Conservation (phyloP, 2,113 vertebrate genomes). For the Oreochromis aureus region DNA sequence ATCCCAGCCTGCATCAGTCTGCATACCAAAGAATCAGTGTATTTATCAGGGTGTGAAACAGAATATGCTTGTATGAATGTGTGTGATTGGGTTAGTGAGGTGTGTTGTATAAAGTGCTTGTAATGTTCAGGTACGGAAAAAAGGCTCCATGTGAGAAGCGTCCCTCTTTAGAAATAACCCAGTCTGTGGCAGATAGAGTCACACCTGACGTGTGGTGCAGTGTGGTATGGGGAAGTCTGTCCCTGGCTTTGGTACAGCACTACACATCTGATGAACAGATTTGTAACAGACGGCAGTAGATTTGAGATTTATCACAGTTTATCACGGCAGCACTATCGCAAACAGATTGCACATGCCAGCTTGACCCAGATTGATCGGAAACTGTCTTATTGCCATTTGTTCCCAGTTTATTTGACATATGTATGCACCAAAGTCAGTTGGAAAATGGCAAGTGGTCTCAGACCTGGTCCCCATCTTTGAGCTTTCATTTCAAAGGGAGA, state of each 20-base stretch:
- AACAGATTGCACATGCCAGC: not conserved
- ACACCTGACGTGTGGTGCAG: not conserved
- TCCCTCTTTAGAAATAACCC: not conserved
- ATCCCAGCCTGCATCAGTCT: not conserved
- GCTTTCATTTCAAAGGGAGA: not conserved
- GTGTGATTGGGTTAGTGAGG: not conserved
- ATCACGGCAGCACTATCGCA: not conserved
- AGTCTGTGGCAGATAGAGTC: not conserved
- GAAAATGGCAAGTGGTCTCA: not conserved
- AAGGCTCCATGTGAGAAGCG: not conserved
- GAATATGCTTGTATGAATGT: not conserved
- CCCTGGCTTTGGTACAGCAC: not conserved
- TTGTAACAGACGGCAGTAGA: not conserved
- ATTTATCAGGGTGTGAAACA: not conserved
- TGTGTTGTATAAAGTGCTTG: not conserved
- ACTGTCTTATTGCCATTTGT: not conserved
- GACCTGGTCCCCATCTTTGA: not conserved
- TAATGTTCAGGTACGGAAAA: not conserved
- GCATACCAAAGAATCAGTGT: not conserved
- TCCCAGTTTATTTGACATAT: not conserved
- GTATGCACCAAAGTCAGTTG: not conserved
- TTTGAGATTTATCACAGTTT: not conserved
- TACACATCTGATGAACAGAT: not conserved
- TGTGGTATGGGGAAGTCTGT: not conserved
- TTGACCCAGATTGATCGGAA: not conserved